phyloP scores from a whole-genome alignment of 2,113 vertebrate species.

The Microtus oregoni region DNA sequence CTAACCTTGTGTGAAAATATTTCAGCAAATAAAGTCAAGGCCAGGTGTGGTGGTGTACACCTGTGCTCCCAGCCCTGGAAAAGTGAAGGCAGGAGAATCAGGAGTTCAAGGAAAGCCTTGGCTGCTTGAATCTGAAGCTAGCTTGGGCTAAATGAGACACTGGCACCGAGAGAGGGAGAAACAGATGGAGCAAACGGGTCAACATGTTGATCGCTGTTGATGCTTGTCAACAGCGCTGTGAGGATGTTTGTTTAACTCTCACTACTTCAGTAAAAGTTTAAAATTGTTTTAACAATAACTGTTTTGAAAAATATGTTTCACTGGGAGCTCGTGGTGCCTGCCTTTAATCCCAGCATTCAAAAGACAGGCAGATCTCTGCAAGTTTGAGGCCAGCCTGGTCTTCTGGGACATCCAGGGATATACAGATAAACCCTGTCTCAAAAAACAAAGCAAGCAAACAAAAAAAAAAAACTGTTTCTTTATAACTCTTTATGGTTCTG shows the following conservation, averaged over 20 bases:
- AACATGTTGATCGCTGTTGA: background rate
- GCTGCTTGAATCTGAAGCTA: background rate
- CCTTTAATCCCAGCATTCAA: background rate
- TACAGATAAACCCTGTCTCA: background rate
- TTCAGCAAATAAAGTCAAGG: background rate
- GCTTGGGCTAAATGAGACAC: background rate
- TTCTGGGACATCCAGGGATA: background rate
- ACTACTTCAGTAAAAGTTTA: slow-evolving; percentile 9
- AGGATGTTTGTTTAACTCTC: background rate
- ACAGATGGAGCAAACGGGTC: background rate
- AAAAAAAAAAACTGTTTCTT: background rate
- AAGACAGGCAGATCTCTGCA: background rate
- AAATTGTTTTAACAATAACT: slow-evolving; percentile 18
- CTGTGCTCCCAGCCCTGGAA: background rate
- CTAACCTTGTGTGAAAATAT: background rate
- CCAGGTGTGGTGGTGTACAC: background rate
- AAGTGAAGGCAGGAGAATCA: background rate
- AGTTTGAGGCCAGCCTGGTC: background rate
- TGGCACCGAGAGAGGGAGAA: background rate
- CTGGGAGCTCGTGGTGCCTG: background rate
- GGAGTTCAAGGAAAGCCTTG: background rate
- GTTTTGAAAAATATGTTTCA: background rate
- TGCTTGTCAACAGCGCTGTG: background rate
- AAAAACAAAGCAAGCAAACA: background rate
- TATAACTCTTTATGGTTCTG: background rate